A percentile compares a stretch with the other conserved stretches of the same genome.
These are phyloP conservation scores for Apodemia zela DNA, from an alignment of 2,888 invertebrate species.

Conservation along the genomic window DNA sequence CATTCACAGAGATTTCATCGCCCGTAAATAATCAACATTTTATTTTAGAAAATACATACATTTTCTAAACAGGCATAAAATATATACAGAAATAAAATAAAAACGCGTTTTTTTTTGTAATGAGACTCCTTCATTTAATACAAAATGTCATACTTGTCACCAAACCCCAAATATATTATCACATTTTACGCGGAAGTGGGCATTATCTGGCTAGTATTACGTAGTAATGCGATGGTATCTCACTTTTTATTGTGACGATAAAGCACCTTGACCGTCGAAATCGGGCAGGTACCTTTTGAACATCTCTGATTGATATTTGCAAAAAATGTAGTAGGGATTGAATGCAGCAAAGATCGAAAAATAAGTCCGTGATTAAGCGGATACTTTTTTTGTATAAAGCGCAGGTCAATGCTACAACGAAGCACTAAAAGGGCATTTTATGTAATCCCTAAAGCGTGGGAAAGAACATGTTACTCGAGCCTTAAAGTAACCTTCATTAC, in stretches of 20 bases:
- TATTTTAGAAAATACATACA: no score
- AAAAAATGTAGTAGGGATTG: constrained; percentile 47
- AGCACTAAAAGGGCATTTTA: constrained; percentile 76
- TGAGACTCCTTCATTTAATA: constrained; percentile 5
- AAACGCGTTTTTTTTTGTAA: not conserved
- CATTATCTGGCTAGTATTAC: constrained; percentile 35
- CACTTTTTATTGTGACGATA: constrained; percentile 64
- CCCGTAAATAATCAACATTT: no score
- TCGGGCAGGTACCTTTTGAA: constrained; percentile 71
- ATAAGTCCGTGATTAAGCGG: constrained; percentile 71
- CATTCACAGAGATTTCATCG: no score
- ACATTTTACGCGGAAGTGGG: constrained; percentile 56
- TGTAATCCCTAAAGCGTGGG: constrained; percentile 74
- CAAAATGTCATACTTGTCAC: constrained; percentile 19
- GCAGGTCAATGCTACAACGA: constrained; percentile 70
- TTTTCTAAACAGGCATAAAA: no score
- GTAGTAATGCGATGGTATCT: constrained; percentile 51
- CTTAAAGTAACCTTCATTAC: not conserved
- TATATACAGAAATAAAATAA: no score
- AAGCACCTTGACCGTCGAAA: constrained; percentile 73
- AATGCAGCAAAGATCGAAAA: constrained; percentile 17
- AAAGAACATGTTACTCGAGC: constrained; percentile 39
- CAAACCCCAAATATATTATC: constrained; percentile 26
- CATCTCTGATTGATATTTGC: constrained; percentile 56
- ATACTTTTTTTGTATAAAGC: constrained; percentile 70